Evolutionary conservation across 2,888 invertebrate species (phyloP), one percentile per base, ranked within the genome.

Genomic region (Cistogaster globosa): DNA sequence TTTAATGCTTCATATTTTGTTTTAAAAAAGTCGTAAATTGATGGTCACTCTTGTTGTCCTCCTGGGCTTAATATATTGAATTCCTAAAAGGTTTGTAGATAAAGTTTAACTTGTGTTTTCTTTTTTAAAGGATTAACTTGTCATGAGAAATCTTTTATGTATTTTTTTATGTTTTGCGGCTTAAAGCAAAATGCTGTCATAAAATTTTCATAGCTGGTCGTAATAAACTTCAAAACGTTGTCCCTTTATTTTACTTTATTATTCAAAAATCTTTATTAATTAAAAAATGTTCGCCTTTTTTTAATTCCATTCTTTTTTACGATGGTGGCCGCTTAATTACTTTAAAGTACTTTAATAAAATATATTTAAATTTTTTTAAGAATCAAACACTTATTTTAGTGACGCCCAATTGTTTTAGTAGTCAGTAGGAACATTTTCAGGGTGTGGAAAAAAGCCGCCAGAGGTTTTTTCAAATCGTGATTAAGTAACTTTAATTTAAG

Each of bases 81-180:
- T 57, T 81, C 32, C 62, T 55, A 57, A 81, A 26, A 38, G 75
- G 48, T 62, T 75, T 80, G 7, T 14, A 48, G 12, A 6, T n/a
- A 71, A 79, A 65, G 55, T 57, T 74, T 1, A 67, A 74, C 45
- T 68, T 74, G 12, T 60, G 65, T 67, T 58, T 36, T 20, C 14
- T 26, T 38, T 20, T 6, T 12, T 12, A 36, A 22, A 72, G 38
- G 20, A 36, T 65, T 79, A 26, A 20, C 32, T 48, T 57, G 18
- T n/a, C 2, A n/a, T 22, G 16, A 38, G 22, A 53, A 20, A 6
- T 18, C 20, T 53, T 18, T 53, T 7, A 9, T 53, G 7, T 18
- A 0, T 53, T 20, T n/a, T 20, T 53, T n/a, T 53, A 53, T 20
- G 9, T 53, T 38, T 63, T 48, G 7, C 20, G 20, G 16, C 20